These are phyloP conservation scores for Lumbricus terrestris DNA, from an alignment of 2,888 invertebrate species.

Conservation along the genomic window DNA sequence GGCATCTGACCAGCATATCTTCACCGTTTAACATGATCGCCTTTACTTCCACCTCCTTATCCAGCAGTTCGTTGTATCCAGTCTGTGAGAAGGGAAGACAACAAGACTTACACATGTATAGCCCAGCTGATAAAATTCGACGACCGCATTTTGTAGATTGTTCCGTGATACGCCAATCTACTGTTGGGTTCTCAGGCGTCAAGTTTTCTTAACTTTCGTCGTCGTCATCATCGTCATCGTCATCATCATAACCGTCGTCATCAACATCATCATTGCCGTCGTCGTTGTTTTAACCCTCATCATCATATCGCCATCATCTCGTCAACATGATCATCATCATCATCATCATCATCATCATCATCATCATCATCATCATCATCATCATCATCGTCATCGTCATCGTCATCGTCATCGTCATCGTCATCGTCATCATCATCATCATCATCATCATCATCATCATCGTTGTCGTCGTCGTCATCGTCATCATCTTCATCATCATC, in stretches of 20 bases:
- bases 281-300: not conserved
- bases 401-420: not conserved
- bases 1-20: slow-evolving; percentile 46
- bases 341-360: too few species aligned
- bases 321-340: not conserved
- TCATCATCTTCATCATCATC: too few species aligned
- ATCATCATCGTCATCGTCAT: not conserved
- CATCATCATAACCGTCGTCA: not conserved
- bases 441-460: not conserved
- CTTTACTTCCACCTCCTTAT: slow-evolving; percentile 50
- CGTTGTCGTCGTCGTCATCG: too few species aligned
- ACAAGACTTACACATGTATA: too few species aligned
- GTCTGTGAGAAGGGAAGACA: slow-evolving; percentile 29
- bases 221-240: not conserved
- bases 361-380: too few species aligned
- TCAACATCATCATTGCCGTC: not conserved
- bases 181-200: not conserved
- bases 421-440: not conserved
- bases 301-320: not conserved
- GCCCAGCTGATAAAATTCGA: too few species aligned
- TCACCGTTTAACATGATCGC: slow-evolving; percentile 52
- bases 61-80: slow-evolving; percentile 41
- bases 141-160: not conserved
- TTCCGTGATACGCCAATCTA: not conserved
- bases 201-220: not conserved